These are phyloP conservation scores for Stylophora pistillata DNA, from an alignment of 64 coral and sea anemone genomes.

Conservation along the genomic window DNA sequence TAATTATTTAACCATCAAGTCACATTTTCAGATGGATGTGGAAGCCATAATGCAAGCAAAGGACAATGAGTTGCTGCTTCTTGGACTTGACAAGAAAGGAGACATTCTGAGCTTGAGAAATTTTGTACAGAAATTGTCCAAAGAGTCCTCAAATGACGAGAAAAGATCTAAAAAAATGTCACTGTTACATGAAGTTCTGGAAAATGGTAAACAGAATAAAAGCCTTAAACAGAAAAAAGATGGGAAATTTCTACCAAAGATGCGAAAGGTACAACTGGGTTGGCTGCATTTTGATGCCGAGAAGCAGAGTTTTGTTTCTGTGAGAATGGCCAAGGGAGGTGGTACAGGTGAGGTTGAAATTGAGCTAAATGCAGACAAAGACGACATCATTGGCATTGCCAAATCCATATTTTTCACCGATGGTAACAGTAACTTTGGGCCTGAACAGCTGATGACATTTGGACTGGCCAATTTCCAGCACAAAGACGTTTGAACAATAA, in stretches of 20 bases:
- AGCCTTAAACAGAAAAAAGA: conserved; percentile 16
- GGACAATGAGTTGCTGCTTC: too few relatives aligned
- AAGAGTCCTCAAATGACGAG: conserved; percentile 31
- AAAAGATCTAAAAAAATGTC: conserved; percentile 47
- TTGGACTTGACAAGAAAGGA: conserved; percentile 50
- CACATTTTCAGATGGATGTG: conserved; percentile 55
- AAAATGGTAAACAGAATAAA: conserved; percentile 46
- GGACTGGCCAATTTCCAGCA: conserved; percentile 16
- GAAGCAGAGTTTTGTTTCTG: conserved; percentile 38
- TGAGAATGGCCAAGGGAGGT: conserved; percentile 46
- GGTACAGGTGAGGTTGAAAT: conserved; percentile 49
- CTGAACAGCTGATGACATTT: not conserved
- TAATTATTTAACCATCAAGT: too few relatives aligned
- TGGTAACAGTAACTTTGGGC: conserved; percentile 18
- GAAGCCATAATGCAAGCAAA: conserved; percentile 56
- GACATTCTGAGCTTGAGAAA: conserved; percentile 43
- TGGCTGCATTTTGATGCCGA: conserved; percentile 54
- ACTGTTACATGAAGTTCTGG: conserved; percentile 29
- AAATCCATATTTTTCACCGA: conserved; percentile 32
- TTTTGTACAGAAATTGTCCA: conserved; percentile 23
- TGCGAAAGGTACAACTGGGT: conserved; percentile 36
- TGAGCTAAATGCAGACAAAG: not conserved
- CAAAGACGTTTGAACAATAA: not conserved
- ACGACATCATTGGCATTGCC: conserved; percentile 16
- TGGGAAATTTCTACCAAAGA: conserved; percentile 7